phyloP scores from a whole-genome alignment of 2,888 invertebrate species.

The Steinernema hermaphroditum region DNA sequence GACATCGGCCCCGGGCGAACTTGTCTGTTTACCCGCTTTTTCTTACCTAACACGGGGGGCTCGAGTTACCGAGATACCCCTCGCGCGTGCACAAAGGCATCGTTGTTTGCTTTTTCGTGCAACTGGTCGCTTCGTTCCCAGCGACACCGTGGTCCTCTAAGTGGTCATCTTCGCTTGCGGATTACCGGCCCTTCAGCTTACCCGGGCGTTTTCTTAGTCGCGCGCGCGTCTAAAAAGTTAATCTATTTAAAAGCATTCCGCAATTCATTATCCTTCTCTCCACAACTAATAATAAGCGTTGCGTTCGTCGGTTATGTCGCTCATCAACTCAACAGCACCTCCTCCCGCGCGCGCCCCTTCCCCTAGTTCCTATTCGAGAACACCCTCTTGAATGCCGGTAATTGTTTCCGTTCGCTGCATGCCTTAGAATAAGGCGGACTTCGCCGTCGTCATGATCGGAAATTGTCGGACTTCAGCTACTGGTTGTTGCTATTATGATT shows the following conservation, averaged over 20 bases:
- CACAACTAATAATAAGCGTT: neutral
- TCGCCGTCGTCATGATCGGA: constrained; percentile 19
- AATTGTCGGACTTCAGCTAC: constrained; percentile 2
- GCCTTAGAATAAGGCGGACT: neutral
- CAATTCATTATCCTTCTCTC: neutral
- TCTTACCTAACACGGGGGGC: constrained; percentile 29
- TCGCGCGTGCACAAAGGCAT: constrained; percentile 8
- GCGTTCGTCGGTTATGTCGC: neutral
- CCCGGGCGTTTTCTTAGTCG: neutral
- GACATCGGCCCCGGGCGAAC: neutral
- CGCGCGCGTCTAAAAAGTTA: constrained; percentile 6
- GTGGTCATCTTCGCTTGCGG: constrained; percentile 16
- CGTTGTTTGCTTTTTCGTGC: constrained; percentile 21
- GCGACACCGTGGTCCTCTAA: neutral
- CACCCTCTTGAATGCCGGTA: constrained; percentile 8
- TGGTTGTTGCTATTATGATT: constrained; percentile 25
- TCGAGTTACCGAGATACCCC: constrained; percentile 16
- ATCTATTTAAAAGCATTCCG: constrained; percentile 17
- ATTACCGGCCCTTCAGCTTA: neutral
- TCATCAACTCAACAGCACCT: constrained; percentile 4
- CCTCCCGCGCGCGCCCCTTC: constrained; percentile 3
- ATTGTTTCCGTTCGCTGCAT: constrained; percentile 20
- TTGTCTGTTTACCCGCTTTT: constrained; percentile 15
- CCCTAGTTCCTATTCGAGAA: neutral
- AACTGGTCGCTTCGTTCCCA: neutral